These are phyloP conservation scores for Proisotoma minuta DNA, from an alignment of 2,888 invertebrate genomes.

Conservation along the genomic window DNA sequence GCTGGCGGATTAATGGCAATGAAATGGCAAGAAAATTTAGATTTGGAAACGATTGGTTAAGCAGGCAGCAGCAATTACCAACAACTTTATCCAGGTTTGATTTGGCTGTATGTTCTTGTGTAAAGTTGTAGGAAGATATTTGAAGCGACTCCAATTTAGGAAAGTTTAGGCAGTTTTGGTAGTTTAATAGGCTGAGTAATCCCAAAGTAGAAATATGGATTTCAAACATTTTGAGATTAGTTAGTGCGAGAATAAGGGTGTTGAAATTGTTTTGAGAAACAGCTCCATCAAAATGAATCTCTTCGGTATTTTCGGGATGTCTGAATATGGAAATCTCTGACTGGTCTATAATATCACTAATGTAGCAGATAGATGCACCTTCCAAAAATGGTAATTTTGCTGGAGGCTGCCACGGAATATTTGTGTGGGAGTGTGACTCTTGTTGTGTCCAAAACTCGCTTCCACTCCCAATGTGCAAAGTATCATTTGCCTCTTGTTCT, in stretches of 20 bases:
- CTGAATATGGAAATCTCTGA: conserved; percentile 3
- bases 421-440: not conserved
- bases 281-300: conserved; percentile 6
- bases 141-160: conserved; percentile 6
- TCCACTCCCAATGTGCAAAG: not conserved
- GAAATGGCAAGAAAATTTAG: conserved; percentile 3
- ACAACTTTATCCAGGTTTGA: not conserved
- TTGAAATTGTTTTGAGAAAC: conserved; percentile 6
- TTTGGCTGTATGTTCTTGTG: not conserved
- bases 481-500: not conserved
- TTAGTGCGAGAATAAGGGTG: not conserved
- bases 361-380: not conserved
- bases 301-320: not conserved
- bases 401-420: conserved; percentile 4
- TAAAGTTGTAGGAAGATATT: conserved; percentile 1
- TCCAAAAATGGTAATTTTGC: not conserved
- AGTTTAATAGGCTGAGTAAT: not conserved
- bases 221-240: conserved; percentile 4
- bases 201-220: not conserved
- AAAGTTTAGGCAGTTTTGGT: not conserved
- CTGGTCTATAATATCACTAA: not conserved
- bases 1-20: not conserved
- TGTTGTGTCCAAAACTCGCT: not conserved
- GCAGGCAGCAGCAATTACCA: not conserved
- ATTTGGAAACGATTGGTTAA: not conserved